Conservation (phyloP, 2,888 invertebrate genomes). For the Drosophila nr. perissopoda region DNA sequence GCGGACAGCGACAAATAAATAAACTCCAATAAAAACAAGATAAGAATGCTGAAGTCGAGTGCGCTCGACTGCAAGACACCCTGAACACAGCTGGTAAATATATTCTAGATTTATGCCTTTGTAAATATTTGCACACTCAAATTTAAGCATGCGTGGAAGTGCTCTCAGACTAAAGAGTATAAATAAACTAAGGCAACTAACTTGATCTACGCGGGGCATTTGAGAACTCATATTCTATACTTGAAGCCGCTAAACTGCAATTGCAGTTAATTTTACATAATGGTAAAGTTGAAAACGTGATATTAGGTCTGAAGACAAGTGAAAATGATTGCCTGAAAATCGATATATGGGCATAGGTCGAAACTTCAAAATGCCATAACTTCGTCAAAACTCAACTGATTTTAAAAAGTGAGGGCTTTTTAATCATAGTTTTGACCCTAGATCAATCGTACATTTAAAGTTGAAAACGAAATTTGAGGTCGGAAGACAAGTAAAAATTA, state of each 20-base stretch:
- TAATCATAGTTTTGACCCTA: too few relatives aligned
- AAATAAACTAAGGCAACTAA: neutral
- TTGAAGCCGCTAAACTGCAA: neutral
- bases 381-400: too few relatives aligned
- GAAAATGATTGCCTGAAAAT: too few relatives aligned
- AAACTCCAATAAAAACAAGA: neutral
- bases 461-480: too few relatives aligned
- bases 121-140: neutral
- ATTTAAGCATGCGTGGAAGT: neutral
- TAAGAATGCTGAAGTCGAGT: neutral
- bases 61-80: neutral
- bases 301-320: too few relatives aligned
- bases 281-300: neutral
- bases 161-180: neutral
- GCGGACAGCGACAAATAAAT: neutral
- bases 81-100: neutral
- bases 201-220: neutral
- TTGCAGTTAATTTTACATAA: neutral
- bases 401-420: too few relatives aligned
- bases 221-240: neutral
- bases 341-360: too few relatives aligned
- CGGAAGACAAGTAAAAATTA: too few relatives aligned
- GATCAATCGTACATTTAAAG: too few relatives aligned
- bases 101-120: neutral
- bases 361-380: too few relatives aligned